Percentiles rank a stretch among this genome's conserved stretches.
Conservation (phyloP, 2,113 vertebrate genomes). For the Rhipidura dahli region DNA sequence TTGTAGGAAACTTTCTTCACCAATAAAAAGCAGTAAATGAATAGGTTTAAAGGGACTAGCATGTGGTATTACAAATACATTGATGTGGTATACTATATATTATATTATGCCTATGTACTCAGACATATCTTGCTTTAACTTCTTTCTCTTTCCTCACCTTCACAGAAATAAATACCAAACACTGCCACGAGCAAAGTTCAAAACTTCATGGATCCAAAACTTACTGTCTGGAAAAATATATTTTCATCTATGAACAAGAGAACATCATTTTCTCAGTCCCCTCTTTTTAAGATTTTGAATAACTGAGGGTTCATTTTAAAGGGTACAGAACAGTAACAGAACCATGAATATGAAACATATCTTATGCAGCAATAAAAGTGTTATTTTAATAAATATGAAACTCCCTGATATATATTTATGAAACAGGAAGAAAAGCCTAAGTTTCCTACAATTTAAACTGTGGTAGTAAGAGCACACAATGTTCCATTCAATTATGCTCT, state of each 20-base stretch:
- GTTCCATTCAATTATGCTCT: constrained; percentile 48
- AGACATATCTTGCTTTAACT: neutral
- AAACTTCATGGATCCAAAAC: neutral
- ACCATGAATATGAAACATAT: neutral
- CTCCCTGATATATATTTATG: neutral
- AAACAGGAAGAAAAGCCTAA: neutral
- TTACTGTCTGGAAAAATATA: neutral
- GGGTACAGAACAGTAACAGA: neutral
- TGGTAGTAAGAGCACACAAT: constrained; percentile 50
- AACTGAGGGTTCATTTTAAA: neutral
- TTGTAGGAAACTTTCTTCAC: neutral
- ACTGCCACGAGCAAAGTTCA: neutral
- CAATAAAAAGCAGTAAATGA: neutral
- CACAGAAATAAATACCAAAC: neutral
- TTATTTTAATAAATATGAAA: constrained; percentile 17
- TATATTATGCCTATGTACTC: neutral
- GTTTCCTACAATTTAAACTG: constrained; percentile 32
- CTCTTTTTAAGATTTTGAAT: neutral
- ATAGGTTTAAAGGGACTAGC: neutral
- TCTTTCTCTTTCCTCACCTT: neutral
- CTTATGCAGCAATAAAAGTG: neutral
- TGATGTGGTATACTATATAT: neutral
- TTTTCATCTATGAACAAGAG: neutral
- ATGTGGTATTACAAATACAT: neutral
- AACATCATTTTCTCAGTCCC: neutral